phyloP scores from a whole-genome alignment of 2,888 invertebrate genomes.

The Cataglyphis rosenhaueri region DNA sequence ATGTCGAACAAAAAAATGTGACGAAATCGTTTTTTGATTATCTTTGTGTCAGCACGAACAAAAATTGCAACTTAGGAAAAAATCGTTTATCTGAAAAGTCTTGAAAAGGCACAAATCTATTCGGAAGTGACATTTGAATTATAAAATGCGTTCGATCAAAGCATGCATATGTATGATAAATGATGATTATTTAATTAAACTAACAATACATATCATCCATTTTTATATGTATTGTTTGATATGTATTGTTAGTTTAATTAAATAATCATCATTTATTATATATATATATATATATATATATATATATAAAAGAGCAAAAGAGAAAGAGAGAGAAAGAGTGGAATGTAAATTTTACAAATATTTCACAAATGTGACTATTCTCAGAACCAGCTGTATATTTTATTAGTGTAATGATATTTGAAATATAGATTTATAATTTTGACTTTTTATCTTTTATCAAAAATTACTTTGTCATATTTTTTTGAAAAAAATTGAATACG shows the following conservation, averaged over 20 bases:
- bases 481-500: neutral
- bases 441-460: neutral
- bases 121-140: constrained; percentile 23
- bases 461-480: neutral
- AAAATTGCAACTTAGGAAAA: constrained; percentile 10
- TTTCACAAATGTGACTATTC: neutral
- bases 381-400: neutral
- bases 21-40: constrained; percentile 32
- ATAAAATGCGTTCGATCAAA: constrained; percentile 7
- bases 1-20: constrained; percentile 6
- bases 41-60: constrained; percentile 7
- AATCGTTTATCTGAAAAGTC: neutral
- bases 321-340: neutral
- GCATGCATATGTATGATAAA: neutral
- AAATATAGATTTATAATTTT: neutral
- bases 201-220: neutral
- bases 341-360: neutral
- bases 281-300: neutral
- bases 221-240: neutral
- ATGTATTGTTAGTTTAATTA: constrained; percentile 8
- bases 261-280: neutral
- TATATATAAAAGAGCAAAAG: neutral
- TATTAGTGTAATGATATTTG: neutral
- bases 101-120: constrained; percentile 6
- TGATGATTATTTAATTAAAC: constrained; percentile 6